Conservation (phyloP, 2,113 vertebrate genomes). For the Irena cyanogastra region DNA sequence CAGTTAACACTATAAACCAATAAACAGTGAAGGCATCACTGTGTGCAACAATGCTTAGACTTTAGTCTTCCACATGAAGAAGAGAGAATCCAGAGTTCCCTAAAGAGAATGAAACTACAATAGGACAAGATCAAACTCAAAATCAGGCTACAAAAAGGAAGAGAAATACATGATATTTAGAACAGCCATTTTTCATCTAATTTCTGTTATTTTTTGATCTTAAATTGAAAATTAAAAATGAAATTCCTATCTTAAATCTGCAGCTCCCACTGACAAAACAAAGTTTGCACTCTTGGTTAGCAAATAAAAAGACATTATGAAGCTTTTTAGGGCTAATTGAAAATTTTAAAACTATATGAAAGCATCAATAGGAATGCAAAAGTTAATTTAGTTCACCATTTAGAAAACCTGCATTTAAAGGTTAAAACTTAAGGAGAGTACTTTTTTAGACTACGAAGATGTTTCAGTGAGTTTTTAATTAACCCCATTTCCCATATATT, state of each 20-base stretch:
- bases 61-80: neutral
- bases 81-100: neutral
- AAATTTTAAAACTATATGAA: neutral
- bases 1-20: neutral
- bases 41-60: neutral
- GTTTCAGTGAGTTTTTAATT: neutral
- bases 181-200: neutral
- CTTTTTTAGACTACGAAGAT: neutral
- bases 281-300: neutral
- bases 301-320: neutral
- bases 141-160: neutral
- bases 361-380: neutral
- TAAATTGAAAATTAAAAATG: neutral
- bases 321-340: neutral
- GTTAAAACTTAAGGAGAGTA: neutral
- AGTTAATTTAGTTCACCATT: neutral
- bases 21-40: neutral
- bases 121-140: neutral
- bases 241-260: neutral
- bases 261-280: neutral
- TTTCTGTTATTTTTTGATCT: neutral
- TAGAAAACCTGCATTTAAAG: neutral
- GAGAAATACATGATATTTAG: neutral
- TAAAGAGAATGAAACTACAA: neutral
- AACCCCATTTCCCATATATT: fast-evolving